Evolutionary conservation across 30 jellyfish, hydroid and myxozoan species (phyloP).

Genomic region (Sanderia malayensis): DNA sequence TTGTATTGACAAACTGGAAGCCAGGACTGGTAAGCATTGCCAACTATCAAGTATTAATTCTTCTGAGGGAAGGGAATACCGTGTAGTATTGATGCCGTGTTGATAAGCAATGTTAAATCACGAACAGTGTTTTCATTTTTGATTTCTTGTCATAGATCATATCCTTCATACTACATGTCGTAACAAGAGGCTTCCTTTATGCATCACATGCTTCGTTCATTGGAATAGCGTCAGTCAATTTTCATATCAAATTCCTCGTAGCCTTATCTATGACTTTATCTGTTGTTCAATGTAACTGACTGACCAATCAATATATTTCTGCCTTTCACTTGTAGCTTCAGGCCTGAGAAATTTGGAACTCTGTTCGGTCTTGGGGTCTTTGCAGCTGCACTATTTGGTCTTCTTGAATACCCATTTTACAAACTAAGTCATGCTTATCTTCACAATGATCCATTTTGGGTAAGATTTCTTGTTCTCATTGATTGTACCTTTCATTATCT

Average conservation of each 20-base stretch:
- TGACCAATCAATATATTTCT: neutral
- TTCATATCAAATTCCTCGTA: neutral
- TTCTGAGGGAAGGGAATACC: too few relatives aligned
- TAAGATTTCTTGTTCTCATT: conserved; percentile 3
- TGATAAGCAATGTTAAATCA: too few relatives aligned
- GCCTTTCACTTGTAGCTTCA: conserved; percentile 29
- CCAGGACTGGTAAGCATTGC: conserved; percentile 54
- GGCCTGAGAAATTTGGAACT: conserved; percentile 44
- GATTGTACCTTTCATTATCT: neutral
- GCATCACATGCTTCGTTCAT: conserved; percentile 61
- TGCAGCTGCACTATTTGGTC: conserved; percentile 54
- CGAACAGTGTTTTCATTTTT: neutral
- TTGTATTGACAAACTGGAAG: conserved; percentile 23
- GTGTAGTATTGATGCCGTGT: too few relatives aligned
- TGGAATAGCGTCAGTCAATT: conserved; percentile 59
- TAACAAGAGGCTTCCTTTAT: conserved; percentile 51
- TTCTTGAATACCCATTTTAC: conserved; percentile 30
- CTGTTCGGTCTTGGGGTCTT: conserved; percentile 62
- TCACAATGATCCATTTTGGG: conserved; percentile 50
- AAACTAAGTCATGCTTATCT: conserved; percentile 7
- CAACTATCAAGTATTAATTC: neutral
- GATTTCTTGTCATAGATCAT: conserved; percentile 20
- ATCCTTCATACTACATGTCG: conserved; percentile 49
- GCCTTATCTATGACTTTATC: neutral
- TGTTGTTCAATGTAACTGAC: neutral